Conservation (phyloP, 2,797 vertebrate genomes). For the Momotus momota region DNA sequence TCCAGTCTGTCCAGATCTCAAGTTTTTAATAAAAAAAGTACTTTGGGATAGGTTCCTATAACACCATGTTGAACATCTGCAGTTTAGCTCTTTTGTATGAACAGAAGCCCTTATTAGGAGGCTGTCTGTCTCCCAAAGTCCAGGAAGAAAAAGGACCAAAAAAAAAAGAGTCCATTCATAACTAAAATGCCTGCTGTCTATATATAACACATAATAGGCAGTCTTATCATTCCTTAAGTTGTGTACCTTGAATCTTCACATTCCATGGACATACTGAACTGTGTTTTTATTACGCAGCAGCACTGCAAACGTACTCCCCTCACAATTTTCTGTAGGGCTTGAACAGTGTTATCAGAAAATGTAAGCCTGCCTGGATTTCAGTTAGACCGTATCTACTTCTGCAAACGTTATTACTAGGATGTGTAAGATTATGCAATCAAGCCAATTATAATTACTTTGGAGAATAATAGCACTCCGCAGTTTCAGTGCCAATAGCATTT, state of each 20-base stretch:
- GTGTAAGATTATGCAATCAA: conserved; percentile 62
- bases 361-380: conserved; percentile 61
- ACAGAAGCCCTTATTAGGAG: neutral
- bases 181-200: neutral
- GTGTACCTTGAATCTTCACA: conserved; percentile 15
- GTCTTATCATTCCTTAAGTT: conserved; percentile 17
- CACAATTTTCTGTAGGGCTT: conserved; percentile 27
- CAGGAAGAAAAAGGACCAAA: neutral
- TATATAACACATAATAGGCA: neutral
- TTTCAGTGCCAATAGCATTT: conserved; percentile 61
- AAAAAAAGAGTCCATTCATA: neutral
- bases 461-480: conserved; percentile 25
- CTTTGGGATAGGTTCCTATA: neutral
- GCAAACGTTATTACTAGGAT: conserved; percentile 54
- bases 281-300: conserved; percentile 32
- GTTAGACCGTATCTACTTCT: conserved; percentile 56
- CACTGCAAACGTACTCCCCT: conserved; percentile 11
- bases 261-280: conserved; percentile 15
- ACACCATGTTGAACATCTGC: neutral
- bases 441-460: conserved; percentile 68
- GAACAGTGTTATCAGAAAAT: conserved; percentile 59
- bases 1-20: too few species aligned
- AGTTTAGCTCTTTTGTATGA: neutral
- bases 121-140: neutral
- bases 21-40: too few species aligned